Evolutionary conservation across 2,113 vertebrate species (phyloP), one percentile per base, ranked within the genome.

Genomic region (Ginglymostoma cirratum): DNA sequence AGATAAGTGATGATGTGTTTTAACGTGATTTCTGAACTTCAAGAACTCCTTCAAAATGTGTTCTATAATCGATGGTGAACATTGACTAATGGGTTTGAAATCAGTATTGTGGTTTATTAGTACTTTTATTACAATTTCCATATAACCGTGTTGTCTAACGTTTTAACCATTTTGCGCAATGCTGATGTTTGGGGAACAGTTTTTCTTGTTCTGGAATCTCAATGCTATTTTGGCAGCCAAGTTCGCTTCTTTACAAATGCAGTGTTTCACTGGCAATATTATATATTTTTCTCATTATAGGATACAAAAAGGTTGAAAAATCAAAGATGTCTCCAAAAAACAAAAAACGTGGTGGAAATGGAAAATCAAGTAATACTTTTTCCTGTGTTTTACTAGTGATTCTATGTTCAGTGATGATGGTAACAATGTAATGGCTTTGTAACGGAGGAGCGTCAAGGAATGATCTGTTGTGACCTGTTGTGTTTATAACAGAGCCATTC

Each of bases 301-400:
- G 87, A 61, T 52, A 61, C 48, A 90, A 52, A 34, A 90, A 90
- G 52, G 80, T 89, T 89, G 86, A 89, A 89, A 55, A 89, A 27
- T 61, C 30, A 30, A 90, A 52, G 27, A 90, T 90, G 87, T 52
- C 87, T 34, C 87, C 52, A 52, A 90, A 30, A 90, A 61, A 30
- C 87, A 61, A 34, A 61, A 90, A 90, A 61, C 87, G 87, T 61
- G 14, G 52, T 61, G 52, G 55, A 90, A 34, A 52, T 61, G 55
- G 87, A 90, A 90, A 61, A 55, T 52, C 45, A 89, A 89, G 52
- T 55, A 89, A 89, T 89, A 21, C 2, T 27, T 89, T 55, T 89
- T 55, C 27, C 24, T 55, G 27, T 48, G 7, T 24, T 52, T 48
- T 89, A 12, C 48, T 10, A 34, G 21, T 89, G 45, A 27, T 12